These are phyloP conservation scores for Eulemur macaco DNA, from an alignment of 2,113 vertebrate species.

Conservation along the genomic window DNA sequence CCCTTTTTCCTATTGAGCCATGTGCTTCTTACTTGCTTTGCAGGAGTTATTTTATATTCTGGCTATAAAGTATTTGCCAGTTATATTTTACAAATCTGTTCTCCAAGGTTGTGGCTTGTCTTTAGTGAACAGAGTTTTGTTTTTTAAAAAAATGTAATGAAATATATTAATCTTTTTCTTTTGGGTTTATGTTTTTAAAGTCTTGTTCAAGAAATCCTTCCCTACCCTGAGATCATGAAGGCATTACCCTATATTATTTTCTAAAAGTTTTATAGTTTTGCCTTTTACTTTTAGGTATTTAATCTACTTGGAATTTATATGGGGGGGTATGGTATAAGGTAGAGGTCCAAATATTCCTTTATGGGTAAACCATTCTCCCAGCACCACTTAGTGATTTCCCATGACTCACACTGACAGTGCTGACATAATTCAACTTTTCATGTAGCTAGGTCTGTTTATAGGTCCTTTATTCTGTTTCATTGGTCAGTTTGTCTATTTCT, in stretches of 20 bases:
- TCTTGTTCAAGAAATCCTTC: not conserved
- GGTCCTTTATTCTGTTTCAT: not conserved
- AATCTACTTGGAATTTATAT: not conserved
- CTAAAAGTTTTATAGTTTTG: not conserved
- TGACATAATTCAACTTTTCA: not conserved
- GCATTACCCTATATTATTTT: not conserved
- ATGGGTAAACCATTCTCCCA: not conserved
- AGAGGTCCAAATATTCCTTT: not conserved
- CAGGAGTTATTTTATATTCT: not conserved
- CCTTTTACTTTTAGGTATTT: not conserved
- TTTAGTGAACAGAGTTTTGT: not conserved
- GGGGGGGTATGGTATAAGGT: not conserved
- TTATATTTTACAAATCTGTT: not conserved
- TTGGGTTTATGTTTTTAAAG: not conserved
- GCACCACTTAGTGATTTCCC: not conserved
- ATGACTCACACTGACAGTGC: not conserved
- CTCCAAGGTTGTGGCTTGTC: not conserved
- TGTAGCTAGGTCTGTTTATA: not conserved
- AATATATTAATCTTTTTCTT: not conserved
- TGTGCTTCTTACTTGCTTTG: not conserved
- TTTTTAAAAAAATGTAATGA: not conserved
- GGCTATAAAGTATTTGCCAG: not conserved
- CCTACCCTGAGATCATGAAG: not conserved
- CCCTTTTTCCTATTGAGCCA: not conserved
- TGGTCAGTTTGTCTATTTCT: not conserved